Conservation (phyloP, 2,113 vertebrate genomes). For the sheep (Ovis aries) region ARS-UI_Ramb_v3.0 NC_056056.1:12127001-12127500, state of each 20-base stretch:
- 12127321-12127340: slow-evolving; percentile 10
- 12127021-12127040: slow-evolving; percentile 25
- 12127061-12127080: slow-evolving; percentile 26
- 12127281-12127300: background rate
- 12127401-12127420: background rate
- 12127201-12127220: background rate
- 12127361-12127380: background rate
- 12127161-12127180: background rate
- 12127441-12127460: background rate
- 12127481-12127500: background rate
- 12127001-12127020: background rate
- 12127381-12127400: background rate
- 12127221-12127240: background rate
- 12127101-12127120: background rate
- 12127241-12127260: background rate
- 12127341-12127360: background rate
- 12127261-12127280: background rate
- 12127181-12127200: slow-evolving; percentile 11
- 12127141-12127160: slow-evolving; percentile 7
- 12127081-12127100: background rate
- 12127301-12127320: background rate
- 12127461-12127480: background rate
- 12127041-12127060: slow-evolving; percentile 7
- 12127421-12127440: background rate
- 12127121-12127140: background rate